Base-by-base conservation (phyloP, 2,888 invertebrate species). In the Dasypogon diadema region DNA sequence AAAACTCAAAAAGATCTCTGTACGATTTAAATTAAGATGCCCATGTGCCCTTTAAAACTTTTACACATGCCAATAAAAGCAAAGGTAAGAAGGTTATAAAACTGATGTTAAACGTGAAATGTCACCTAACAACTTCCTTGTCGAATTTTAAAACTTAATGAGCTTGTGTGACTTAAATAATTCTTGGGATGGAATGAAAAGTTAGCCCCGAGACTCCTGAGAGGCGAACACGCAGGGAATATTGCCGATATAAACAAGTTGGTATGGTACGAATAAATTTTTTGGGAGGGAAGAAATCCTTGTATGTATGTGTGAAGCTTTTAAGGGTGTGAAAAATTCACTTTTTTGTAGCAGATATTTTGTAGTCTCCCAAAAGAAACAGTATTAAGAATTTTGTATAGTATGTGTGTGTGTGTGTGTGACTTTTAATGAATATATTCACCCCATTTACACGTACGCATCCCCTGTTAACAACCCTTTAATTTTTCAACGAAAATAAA, bases 311-410 rank as follows among this genome's bases (percentile, higher is more conserved):
- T 54, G 21, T 14, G 21, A 48, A 68, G 46, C 24, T 68, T 48
- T 34, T 68, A 68, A 68, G 65, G 65, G 48, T 26, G 26, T 68
- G 48, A 68, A 68, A 42, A 68, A 68, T 68, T 68, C 48, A 48
- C 24, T 48, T 24, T 26, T 34, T 42, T 48, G 24, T 24, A 16
- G 21, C 37, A 37, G 42, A 12, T 2, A 22, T 58, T 48, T 58
- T 58, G 26, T 16, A 58, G 26, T 58, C 30, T 16, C 30, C 30
- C 58, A 3, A 42, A 12, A 42, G 42, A 42, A 42, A 42, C 42
- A 42, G 42, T 12, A 12, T 1, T 12, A 1, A 12, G n/a, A 42
- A 12, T 6, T 12, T 42, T 6, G 1, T 12, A 42, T 42, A 42
- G 42, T 42, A 42, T 42, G 42, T 12, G 12, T 42, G 6, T 12